Evolutionary conservation across 2,113 vertebrate genomes (phyloP), one percentile per base, ranked within the genome.

Genomic region (Aspidoscelis tigris): DNA sequence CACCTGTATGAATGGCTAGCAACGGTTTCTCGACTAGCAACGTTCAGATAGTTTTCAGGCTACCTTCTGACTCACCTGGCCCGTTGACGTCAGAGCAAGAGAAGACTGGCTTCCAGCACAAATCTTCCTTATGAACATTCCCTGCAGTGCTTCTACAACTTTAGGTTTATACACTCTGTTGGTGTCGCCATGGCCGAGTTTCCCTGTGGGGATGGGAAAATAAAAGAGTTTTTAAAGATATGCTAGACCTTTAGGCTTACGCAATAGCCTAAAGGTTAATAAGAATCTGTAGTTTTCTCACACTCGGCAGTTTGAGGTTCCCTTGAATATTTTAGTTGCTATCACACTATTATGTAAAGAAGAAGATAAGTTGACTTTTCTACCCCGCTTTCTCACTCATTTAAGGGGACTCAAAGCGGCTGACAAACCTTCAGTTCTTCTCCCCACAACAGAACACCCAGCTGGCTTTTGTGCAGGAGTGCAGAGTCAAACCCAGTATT

Each of bases 111-210:
- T 97, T 39, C 97, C 97, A 75, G 97, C 97, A 90, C 97, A 97
- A 66, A 97, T 96, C 92, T 97, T 97, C 39, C 97, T 94, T 91
- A 97, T 97, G 84, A 97, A 97, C 97, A 97, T 97, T 92, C 97
- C 97, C 87, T 97, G 97, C 73, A 97, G 94, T 80, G 97, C 96
- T 94, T 97, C 97, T 92, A 97, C 95, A 80, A 97, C 96, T 94
- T 97, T 97, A 81, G 97, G 97, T 88, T 97, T 97, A 91, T 97
- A 97, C 0, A 97, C 97, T 92, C 97, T 94, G n/a, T 97, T 97
- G 50, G 97, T 97, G 89, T 97, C 97, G 76, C 97, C 97, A 75
- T 97, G 97, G 84, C 97, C 97, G 88, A 97, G 95, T 86, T 97
- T 97, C 61, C 97, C 97, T 97, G 80, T 12, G 83, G 87, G 64